These are phyloP conservation scores for Scrobipalpa costella DNA, from an alignment of 2,888 invertebrate species.

Conservation along the genomic window DNA sequence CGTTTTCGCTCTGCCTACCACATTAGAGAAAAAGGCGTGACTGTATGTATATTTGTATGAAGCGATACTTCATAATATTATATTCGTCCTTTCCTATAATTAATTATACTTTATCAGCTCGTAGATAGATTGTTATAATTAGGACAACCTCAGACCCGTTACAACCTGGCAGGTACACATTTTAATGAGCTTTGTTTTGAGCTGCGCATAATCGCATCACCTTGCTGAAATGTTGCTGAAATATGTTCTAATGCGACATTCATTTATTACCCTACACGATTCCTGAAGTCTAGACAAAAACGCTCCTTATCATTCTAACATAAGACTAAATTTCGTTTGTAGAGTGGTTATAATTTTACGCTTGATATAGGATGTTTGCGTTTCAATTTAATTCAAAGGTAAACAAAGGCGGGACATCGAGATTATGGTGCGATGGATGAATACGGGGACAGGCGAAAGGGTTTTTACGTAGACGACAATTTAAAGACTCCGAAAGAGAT, in stretches of 20 bases:
- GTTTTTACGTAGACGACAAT: conserved; percentile 5
- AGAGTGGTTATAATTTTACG: background rate
- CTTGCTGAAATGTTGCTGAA: conserved; percentile 14
- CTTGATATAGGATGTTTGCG: conserved; percentile 11
- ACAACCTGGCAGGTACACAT: background rate
- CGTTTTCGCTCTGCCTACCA: too few species aligned
- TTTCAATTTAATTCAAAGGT: conserved; percentile 38
- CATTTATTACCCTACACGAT: conserved; percentile 5
- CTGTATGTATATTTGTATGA: too few species aligned
- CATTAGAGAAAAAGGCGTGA: too few species aligned
- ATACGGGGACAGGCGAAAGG: too few species aligned
- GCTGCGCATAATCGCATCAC: conserved; percentile 8
- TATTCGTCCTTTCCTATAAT: background rate
- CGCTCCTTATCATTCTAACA: background rate
- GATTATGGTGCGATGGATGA: conserved; percentile 36
- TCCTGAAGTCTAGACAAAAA: background rate
- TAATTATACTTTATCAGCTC: background rate
- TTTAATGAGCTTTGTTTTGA: conserved; percentile 9
- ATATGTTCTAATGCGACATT: conserved; percentile 18
- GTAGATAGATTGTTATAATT: background rate
- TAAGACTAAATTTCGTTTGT: background rate
- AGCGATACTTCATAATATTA: too few species aligned
- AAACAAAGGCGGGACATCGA: conserved; percentile 44
- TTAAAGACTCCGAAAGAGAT: conserved; percentile 14
- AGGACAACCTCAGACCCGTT: background rate